Evolutionary conservation across 2,797 vertebrate genomes (phyloP).

Genomic region (Gallirallus australis): DNA sequence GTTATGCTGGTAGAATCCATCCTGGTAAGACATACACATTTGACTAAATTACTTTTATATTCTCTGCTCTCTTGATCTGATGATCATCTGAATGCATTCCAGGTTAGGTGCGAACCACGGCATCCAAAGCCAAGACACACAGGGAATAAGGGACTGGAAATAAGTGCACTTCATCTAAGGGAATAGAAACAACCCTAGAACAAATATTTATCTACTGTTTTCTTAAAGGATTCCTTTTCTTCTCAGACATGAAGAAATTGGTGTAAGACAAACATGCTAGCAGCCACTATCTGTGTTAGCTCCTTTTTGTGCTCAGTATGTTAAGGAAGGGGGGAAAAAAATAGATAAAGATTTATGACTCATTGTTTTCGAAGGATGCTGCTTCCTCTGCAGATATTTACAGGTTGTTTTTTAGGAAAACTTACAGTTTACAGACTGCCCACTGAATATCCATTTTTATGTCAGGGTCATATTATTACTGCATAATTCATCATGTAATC

Average conservation of each 20-base stretch:
- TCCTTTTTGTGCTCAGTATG: slow-evolving; percentile 21
- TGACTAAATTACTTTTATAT: not conserved
- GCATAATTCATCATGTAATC: not conserved
- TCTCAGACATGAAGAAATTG: not conserved
- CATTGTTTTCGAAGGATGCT: slow-evolving; percentile 66
- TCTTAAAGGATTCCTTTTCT: slow-evolving; percentile 44
- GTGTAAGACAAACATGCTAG: slow-evolving; percentile 11
- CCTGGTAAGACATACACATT: not conserved
- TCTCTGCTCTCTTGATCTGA: not conserved
- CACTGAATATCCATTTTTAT: slow-evolving; percentile 53
- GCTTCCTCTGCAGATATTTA: slow-evolving; percentile 64
- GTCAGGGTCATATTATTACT: slow-evolving; percentile 17
- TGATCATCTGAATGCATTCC: not conserved
- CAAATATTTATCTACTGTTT: not conserved
- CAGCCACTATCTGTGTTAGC: not conserved
- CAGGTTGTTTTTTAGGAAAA: slow-evolving; percentile 51
- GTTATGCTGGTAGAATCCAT: not conserved
- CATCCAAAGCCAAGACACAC: not conserved
- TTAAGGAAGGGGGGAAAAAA: not conserved
- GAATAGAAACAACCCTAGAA: not conserved
- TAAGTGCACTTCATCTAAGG: not conserved
- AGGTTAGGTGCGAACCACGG: not conserved
- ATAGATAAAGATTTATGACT: slow-evolving; percentile 25
- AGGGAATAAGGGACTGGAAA: not conserved
- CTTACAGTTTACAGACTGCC: slow-evolving; percentile 46